phyloP scores from a whole-genome alignment of 2,797 vertebrate genomes.

The Chiloscyllium punctatum region DNA sequence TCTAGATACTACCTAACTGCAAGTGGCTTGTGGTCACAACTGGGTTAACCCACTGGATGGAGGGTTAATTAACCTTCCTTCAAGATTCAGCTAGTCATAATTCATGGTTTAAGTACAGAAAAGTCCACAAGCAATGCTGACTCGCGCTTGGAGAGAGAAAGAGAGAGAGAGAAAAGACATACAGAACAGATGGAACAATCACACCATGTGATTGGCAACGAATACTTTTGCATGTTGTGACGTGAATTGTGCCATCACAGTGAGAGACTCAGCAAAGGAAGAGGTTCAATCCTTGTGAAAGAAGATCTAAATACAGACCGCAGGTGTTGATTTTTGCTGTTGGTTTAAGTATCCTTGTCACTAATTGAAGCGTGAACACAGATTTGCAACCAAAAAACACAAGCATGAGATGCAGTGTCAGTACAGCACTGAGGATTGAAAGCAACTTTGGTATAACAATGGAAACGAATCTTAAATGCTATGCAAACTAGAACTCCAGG shows the following conservation, averaged over 20 bases:
- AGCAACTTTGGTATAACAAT: background rate
- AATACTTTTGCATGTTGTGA: background rate
- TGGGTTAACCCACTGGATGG: background rate
- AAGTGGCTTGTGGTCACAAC: background rate
- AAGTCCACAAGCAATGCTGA: background rate
- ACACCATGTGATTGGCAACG: background rate
- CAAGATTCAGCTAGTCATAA: background rate
- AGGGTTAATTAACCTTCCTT: background rate
- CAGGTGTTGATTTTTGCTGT: slow-evolving; percentile 4
- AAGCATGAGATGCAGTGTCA: background rate
- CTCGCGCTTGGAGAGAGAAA: background rate
- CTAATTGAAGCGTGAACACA: background rate
- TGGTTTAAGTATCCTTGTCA: background rate
- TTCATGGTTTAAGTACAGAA: background rate
- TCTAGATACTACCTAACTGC: background rate
- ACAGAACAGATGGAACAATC: background rate
- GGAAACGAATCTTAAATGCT: background rate
- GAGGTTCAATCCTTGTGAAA: background rate
- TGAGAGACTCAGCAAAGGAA: background rate
- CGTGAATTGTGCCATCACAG: background rate
- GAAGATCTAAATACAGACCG: background rate
- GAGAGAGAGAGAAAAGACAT: background rate
- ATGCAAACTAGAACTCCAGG: too few species aligned
- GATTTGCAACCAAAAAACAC: background rate
- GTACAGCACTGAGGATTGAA: background rate